Evolutionary conservation across 2,797 vertebrate species (phyloP).

Genomic region (Cyclopterus lumpus): DNA sequence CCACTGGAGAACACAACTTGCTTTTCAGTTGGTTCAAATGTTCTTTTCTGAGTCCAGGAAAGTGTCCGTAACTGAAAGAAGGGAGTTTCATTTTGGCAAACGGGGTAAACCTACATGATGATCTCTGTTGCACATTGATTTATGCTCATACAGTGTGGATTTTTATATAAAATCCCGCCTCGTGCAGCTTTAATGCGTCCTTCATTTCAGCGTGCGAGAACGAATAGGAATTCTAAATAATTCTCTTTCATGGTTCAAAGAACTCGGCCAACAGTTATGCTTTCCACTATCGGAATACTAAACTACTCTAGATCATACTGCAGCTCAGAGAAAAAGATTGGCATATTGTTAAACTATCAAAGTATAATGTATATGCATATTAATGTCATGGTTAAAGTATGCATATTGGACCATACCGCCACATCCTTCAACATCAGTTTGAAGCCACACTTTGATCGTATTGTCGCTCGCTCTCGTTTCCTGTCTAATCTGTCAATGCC

Average conservation of each 20-base stretch:
- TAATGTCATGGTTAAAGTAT: not conserved
- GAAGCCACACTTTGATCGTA: not conserved
- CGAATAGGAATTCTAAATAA: slow-evolving; percentile 35
- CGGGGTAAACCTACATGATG: not conserved
- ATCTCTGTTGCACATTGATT: slow-evolving; percentile 12
- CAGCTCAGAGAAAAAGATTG: not conserved
- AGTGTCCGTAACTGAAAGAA: not conserved
- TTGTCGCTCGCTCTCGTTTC: not conserved
- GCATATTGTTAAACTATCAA: not conserved
- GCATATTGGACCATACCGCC: not conserved
- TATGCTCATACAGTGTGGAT: slow-evolving; percentile 23
- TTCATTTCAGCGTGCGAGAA: not conserved
- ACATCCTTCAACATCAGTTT: not conserved
- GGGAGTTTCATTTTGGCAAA: not conserved
- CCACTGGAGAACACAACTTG: not conserved
- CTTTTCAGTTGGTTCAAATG: not conserved
- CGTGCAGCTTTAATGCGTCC: slow-evolving; percentile 1
- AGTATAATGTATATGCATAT: not conserved
- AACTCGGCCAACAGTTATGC: not conserved
- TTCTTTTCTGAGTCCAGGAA: not conserved
- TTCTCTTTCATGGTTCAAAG: slow-evolving; percentile 52
- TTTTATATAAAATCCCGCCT: not conserved
- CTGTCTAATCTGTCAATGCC: not conserved
- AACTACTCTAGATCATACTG: not conserved
- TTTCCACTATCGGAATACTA: slow-evolving; percentile 15